Evolutionary conservation across 2,113 vertebrate species (phyloP).

Genomic region (Carassius gibelio): DNA sequence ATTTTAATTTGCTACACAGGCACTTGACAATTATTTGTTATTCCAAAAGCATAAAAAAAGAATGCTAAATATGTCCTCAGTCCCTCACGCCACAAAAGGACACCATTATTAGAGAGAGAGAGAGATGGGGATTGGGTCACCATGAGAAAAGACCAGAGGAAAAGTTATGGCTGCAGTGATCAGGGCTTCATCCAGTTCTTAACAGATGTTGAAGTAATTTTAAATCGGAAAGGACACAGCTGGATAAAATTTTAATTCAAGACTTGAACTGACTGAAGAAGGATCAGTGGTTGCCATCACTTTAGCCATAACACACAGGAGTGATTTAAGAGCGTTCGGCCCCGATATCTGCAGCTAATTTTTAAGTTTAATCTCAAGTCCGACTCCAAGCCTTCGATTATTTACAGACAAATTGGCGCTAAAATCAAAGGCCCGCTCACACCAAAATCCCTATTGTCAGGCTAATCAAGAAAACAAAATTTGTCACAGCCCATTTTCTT

Average conservation of each 20-base stretch:
- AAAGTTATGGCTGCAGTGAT: conserved; percentile 57
- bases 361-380: not conserved
- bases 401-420: conserved; percentile 56
- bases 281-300: conserved; percentile 44
- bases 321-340: conserved; percentile 1
- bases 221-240: no score
- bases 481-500: not conserved
- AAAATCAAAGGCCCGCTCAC: not conserved
- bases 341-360: not conserved
- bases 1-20: conserved; percentile 72
- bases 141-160: conserved; percentile 43
- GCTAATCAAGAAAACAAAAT: not conserved
- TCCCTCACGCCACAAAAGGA: not conserved
- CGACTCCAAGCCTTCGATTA: not conserved
- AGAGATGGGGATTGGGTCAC: conserved; percentile 44
- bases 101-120: conserved; percentile 18
- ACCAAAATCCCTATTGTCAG: not conserved
- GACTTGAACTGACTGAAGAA: not conserved
- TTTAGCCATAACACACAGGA: conserved; percentile 55
- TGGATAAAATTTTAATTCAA: not conserved
- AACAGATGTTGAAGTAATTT: not conserved
- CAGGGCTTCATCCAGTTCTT: conserved; percentile 1
- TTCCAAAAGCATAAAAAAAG: conserved; percentile 51
- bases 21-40: conserved; percentile 73
- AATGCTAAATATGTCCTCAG: not conserved